Evolutionary conservation across 2,888 invertebrate species (phyloP).

Genomic region (Euspilapteryx auroguttella): DNA sequence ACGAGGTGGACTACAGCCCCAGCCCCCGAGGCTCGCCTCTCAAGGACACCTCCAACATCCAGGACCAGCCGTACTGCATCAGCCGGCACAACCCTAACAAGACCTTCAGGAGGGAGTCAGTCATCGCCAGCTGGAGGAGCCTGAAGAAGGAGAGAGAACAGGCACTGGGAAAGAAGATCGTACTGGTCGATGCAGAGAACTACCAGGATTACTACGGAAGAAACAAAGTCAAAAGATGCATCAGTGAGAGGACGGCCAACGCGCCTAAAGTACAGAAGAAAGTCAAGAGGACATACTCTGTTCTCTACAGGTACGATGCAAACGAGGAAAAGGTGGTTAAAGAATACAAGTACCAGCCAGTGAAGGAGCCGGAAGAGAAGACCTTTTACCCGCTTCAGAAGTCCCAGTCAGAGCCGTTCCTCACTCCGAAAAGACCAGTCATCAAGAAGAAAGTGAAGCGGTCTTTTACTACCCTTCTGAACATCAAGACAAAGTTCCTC

Average conservation of each 20-base stretch:
- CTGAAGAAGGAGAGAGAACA: slow-evolving; percentile 51
- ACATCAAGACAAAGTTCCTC: slow-evolving; percentile 47
- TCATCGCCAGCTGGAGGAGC: slow-evolving; percentile 54
- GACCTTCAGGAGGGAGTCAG: slow-evolving; percentile 50
- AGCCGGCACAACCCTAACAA: slow-evolving; percentile 55
- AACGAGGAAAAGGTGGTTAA: slow-evolving; percentile 47
- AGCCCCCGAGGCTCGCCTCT: slow-evolving; percentile 46
- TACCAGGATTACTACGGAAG: slow-evolving; percentile 49
- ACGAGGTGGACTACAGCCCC: slow-evolving; percentile 41
- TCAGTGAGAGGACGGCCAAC: slow-evolving; percentile 38
- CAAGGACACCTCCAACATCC: slow-evolving; percentile 49
- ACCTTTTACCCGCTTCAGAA: slow-evolving; percentile 19
- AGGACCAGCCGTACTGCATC: slow-evolving; percentile 41
- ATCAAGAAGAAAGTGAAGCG: slow-evolving; percentile 50
- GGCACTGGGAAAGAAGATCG: slow-evolving; percentile 42
- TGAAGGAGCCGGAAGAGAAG: slow-evolving; percentile 20
- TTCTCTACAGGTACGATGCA: slow-evolving; percentile 45
- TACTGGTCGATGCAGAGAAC: slow-evolving; percentile 42
- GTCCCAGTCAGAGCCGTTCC: slow-evolving; percentile 40
- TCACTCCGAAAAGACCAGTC: slow-evolving; percentile 21
- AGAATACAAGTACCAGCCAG: slow-evolving; percentile 46
- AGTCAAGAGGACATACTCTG: slow-evolving; percentile 49
- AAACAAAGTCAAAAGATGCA: slow-evolving; percentile 47
- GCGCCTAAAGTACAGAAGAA: slow-evolving; percentile 31
- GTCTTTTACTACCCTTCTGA: slow-evolving; percentile 44